Evolutionary conservation across 2,113 vertebrate species (phyloP).

Genomic region (Macquaria ambigua): DNA sequence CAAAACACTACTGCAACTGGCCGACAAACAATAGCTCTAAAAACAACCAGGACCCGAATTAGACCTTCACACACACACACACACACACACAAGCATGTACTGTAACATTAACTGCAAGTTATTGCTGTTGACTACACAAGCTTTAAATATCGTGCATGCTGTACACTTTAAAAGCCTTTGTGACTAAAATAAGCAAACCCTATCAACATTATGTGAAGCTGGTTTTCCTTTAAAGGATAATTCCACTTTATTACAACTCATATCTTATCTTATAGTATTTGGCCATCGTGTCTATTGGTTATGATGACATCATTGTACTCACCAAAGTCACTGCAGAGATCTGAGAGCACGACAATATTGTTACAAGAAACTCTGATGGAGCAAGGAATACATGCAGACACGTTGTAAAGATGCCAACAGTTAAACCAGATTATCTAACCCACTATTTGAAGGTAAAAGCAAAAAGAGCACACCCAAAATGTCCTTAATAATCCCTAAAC

Average conservation of each 20-base stretch:
- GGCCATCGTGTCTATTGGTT: background rate
- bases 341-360: background rate
- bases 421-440: background rate
- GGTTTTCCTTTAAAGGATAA: constrained; percentile 26
- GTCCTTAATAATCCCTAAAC: background rate
- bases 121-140: constrained; percentile 40
- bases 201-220: constrained; percentile 8
- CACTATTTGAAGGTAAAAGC: background rate
- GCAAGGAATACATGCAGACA: background rate
- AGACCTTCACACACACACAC: constrained; percentile 16
- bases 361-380: background rate
- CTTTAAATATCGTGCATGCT: constrained; percentile 36
- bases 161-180: constrained; percentile 37
- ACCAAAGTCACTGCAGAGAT: background rate
- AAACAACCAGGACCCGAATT: constrained; percentile 55
- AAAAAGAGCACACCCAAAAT: background rate
- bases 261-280: background rate
- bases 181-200: constrained; percentile 27
- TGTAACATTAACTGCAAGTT: constrained; percentile 26
- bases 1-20: constrained; percentile 43
- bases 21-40: constrained; percentile 58
- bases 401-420: background rate
- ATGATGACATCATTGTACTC: background rate
- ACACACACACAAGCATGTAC: background rate
- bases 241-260: background rate